Percentiles rank a stretch among this genome's conserved stretches.
These are phyloP conservation scores for Crotalus helleri DNA, from an alignment of 2,113 vertebrate genomes.

Conservation along the genomic window DNA sequence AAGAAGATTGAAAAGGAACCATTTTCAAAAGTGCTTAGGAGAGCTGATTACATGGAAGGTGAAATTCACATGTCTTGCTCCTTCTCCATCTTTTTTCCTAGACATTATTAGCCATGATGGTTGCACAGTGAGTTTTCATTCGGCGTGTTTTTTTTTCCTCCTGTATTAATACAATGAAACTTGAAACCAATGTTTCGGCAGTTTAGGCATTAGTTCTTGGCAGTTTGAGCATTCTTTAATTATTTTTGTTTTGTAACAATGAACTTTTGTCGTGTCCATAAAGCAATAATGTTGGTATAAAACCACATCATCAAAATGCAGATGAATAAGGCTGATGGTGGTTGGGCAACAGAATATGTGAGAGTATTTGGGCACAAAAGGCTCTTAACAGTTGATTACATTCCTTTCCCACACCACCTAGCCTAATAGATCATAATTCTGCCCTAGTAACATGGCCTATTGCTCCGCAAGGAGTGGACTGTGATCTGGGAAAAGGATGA, in stretches of 20 bases:
- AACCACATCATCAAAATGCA: constrained; percentile 13
- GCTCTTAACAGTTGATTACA: background rate
- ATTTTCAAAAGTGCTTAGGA: background rate
- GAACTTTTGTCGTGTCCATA: constrained; percentile 28
- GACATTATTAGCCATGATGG: constrained; percentile 27
- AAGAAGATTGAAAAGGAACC: background rate
- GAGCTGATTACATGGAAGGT: background rate
- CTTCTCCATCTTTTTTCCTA: background rate
- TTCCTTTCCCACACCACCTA: constrained; percentile 13
- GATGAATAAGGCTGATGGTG: background rate
- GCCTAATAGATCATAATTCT: constrained; percentile 16
- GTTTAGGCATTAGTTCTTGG: constrained; percentile 40
- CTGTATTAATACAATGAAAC: constrained; percentile 35
- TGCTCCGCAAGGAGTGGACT: constrained; percentile 21
- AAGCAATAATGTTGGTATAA: constrained; percentile 34
- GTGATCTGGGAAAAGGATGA: constrained; percentile 14
- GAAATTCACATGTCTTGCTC: background rate
- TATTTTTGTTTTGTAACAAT: constrained; percentile 31
- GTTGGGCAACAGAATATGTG: constrained; percentile 2
- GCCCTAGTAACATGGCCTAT: background rate
- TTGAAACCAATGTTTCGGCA: constrained; percentile 57
- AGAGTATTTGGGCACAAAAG: background rate
- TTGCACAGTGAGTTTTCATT: constrained; percentile 39
- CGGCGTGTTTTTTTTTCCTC: background rate
- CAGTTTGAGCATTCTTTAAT: constrained; percentile 53